A percentile compares a stretch with the other conserved stretches of the same genome.
Conservation (phyloP, 2,113 vertebrate genomes). For the Hipposideros armiger region DNA sequence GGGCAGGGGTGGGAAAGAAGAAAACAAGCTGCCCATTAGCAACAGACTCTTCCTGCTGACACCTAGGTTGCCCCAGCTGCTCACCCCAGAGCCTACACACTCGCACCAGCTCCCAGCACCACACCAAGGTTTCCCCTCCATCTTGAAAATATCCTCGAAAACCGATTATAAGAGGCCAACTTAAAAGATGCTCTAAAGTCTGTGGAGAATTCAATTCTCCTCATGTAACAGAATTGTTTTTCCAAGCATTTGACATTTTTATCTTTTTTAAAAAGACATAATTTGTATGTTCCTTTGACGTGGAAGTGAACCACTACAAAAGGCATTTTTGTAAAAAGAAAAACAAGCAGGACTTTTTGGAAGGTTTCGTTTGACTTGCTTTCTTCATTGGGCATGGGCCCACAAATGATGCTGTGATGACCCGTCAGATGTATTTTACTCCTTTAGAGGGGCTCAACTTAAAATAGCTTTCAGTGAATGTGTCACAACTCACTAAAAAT, state of each 20-base stretch:
- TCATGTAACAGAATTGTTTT: not conserved
- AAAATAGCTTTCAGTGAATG: not conserved
- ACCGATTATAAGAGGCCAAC: not conserved
- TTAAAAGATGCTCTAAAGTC: conserved; percentile 17
- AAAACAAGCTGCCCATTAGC: not conserved
- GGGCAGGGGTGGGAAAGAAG: not conserved
- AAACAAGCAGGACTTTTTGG: not conserved
- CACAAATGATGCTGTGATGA: not conserved
- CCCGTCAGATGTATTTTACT: not conserved
- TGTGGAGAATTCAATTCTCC: not conserved
- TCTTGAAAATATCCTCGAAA: not conserved
- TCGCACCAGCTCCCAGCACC: not conserved
- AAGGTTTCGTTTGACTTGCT: not conserved
- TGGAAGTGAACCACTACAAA: not conserved
- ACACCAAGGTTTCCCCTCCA: not conserved
- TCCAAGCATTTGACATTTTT: not conserved
- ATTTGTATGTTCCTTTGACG: not conserved
- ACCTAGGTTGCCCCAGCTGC: not conserved
- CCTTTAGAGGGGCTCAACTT: not conserved
- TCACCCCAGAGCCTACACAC: not conserved
- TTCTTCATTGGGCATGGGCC: not conserved
- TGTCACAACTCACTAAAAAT: not conserved
- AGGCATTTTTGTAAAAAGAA: not conserved
- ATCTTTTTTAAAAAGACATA: not conserved
- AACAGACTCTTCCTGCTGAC: not conserved